Percentiles rank a stretch among this genome's conserved stretches.
Conservation (phyloP, 1,140 invertebrate genomes). For the Brachystomella parvula region DNA sequence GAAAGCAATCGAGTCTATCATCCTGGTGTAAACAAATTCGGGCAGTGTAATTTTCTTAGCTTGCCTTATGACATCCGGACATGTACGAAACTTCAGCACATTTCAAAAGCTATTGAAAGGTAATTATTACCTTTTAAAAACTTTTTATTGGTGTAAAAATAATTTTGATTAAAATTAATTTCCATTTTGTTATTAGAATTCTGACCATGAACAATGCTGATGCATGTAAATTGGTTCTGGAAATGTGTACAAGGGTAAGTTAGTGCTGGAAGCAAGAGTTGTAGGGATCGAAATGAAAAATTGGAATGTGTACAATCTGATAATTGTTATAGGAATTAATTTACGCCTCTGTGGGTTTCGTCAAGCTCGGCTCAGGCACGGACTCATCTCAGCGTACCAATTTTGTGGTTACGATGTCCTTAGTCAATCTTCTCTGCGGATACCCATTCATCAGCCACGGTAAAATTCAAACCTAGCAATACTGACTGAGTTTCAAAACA, state of each 20-base stretch:
- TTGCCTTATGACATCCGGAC: constrained; percentile 35
- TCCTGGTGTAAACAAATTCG: constrained; percentile 15
- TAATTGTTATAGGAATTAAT: constrained; percentile 47
- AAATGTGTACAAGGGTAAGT: constrained; percentile 54
- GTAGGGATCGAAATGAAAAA: no score
- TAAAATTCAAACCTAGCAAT: constrained; percentile 20
- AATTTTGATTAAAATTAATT: constrained; percentile 3
- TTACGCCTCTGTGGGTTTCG: constrained; percentile 46
- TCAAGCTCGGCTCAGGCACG: constrained; percentile 20
- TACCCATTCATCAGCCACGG: constrained; percentile 42
- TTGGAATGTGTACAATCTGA: not conserved
- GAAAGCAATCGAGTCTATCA: constrained; percentile 21
- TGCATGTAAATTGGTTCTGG: constrained; percentile 51
- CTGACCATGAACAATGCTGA: constrained; percentile 44
- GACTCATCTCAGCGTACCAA: constrained; percentile 39
- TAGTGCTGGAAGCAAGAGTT: not conserved
- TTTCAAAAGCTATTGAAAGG: constrained; percentile 32
- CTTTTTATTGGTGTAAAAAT: not conserved
- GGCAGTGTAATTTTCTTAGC: constrained; percentile 25
- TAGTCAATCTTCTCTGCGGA: constrained; percentile 50
- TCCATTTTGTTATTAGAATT: not conserved
- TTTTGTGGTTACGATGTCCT: constrained; percentile 55
- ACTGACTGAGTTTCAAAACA: not conserved
- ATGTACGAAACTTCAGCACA: constrained; percentile 24
- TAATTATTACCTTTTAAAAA: not conserved